A percentile compares a stretch with the other conserved stretches of the same genome.
Evolutionary conservation across 2,797 vertebrate species (phyloP).

Genomic region (Eospalax fontanierii): DNA sequence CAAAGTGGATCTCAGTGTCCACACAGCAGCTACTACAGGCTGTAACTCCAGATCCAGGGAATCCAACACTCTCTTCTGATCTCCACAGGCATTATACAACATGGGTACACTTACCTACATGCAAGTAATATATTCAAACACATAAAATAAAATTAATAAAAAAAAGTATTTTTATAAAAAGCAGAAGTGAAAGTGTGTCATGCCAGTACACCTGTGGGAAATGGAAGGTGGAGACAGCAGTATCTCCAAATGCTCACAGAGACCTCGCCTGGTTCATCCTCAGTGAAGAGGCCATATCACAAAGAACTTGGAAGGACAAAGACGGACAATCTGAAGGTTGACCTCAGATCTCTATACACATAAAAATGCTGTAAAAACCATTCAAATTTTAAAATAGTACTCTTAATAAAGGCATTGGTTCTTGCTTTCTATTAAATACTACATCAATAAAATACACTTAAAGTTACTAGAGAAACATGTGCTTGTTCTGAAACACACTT

Average conservation of each 20-base stretch:
- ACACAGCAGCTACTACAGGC: too few species aligned
- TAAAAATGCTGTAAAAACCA: background rate
- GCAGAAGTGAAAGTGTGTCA: background rate
- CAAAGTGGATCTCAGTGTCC: too few species aligned
- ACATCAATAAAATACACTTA: background rate
- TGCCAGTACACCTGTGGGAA: background rate
- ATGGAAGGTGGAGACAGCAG: rapidly evolving
- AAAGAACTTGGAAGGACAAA: background rate
- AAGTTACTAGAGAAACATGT: background rate
- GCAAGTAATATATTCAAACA: too few species aligned
- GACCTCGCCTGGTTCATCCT: background rate
- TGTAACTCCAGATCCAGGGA: too few species aligned
- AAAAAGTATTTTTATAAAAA: too few species aligned
- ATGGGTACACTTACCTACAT: too few species aligned
- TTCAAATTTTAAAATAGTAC: background rate
- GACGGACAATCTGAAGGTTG: background rate
- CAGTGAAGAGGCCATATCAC: background rate
- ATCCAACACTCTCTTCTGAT: too few species aligned
- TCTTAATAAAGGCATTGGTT: background rate
- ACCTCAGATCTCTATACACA: background rate
- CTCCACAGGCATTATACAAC: too few species aligned
- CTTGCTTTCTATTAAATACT: background rate
- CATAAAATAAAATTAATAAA: too few species aligned
- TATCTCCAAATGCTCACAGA: background rate
- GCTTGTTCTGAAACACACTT: background rate